Percentiles rank a stretch among this genome's conserved stretches.
phyloP scores from a whole-genome alignment of 2,888 invertebrate genomes.

The Melangyna quadrimaculata region DNA sequence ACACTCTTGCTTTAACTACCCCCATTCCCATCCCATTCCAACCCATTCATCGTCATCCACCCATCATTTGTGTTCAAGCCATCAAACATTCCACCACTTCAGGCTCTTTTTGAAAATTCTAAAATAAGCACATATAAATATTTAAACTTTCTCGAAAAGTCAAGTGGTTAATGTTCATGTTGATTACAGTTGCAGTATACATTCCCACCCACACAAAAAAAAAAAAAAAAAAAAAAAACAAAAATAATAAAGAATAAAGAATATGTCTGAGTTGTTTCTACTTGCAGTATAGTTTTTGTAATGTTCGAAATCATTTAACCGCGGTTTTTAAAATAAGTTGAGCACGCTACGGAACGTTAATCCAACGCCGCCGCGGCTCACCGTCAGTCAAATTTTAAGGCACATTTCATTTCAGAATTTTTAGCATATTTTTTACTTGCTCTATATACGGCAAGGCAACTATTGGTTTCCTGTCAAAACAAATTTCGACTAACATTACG shows the following conservation, averaged over 20 bases:
- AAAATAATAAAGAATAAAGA: conserved; percentile 1
- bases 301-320: too few species aligned
- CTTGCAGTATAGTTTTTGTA: not conserved
- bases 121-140: conserved; percentile 44
- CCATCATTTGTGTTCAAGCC: not conserved
- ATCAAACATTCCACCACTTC: conserved; percentile 24
- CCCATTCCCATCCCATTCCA: not conserved
- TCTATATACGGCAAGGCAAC: too few species aligned
- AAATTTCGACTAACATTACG: too few species aligned
- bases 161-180: conserved; percentile 56
- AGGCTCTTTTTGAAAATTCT: conserved; percentile 16
- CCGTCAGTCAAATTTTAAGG: too few species aligned
- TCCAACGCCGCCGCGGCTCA: too few species aligned
- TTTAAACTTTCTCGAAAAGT: conserved; percentile 62
- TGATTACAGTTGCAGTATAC: conserved; percentile 31
- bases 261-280: not conserved
- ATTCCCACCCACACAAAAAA: too few species aligned
- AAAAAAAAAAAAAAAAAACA: not conserved
- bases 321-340: too few species aligned
- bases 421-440: too few species aligned
- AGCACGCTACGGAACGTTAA: too few species aligned
- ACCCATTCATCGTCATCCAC: too few species aligned
- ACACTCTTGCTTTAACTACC: not conserved
- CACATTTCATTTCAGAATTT: too few species aligned
- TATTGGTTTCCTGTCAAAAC: too few species aligned